Conservation (phyloP, 2,113 vertebrate genomes). For the Excalfactoria chinensis region DNA sequence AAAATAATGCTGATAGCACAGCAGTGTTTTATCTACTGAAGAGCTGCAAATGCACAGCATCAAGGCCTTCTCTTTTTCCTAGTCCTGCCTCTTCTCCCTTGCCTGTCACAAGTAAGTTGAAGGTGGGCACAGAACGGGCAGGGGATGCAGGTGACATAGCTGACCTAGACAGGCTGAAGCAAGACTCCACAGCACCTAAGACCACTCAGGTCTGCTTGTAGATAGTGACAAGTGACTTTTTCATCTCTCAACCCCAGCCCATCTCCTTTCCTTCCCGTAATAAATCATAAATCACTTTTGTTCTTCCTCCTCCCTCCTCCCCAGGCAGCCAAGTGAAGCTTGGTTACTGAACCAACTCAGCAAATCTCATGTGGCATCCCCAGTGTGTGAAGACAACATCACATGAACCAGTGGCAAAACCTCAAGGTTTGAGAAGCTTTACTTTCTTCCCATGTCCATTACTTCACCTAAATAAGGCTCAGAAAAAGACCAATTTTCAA, state of each 20-base stretch:
- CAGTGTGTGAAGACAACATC: neutral
- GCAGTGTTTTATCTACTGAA: neutral
- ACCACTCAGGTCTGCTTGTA: neutral
- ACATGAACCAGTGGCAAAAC: neutral
- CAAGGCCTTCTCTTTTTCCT: neutral
- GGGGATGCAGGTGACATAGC: neutral
- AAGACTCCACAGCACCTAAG: neutral
- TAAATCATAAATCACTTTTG: rapidly evolving
- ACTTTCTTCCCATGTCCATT: neutral
- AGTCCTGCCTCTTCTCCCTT: neutral
- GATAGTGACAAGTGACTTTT: neutral
- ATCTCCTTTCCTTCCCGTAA: neutral
- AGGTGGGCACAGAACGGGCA: neutral
- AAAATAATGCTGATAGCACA: neutral
- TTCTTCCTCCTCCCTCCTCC: neutral
- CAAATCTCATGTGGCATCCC: neutral
- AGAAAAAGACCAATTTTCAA: neutral
- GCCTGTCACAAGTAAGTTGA: rapidly evolving
- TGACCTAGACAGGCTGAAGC: neutral
- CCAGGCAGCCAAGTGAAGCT: neutral
- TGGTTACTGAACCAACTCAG: neutral
- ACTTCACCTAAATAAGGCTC: neutral
- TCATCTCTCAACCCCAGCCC: neutral
- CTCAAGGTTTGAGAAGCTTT: neutral
- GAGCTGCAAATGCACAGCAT: neutral